phyloP scores from a whole-genome alignment of 1,140 invertebrate species.

The Sminthurides bifidus region DNA sequence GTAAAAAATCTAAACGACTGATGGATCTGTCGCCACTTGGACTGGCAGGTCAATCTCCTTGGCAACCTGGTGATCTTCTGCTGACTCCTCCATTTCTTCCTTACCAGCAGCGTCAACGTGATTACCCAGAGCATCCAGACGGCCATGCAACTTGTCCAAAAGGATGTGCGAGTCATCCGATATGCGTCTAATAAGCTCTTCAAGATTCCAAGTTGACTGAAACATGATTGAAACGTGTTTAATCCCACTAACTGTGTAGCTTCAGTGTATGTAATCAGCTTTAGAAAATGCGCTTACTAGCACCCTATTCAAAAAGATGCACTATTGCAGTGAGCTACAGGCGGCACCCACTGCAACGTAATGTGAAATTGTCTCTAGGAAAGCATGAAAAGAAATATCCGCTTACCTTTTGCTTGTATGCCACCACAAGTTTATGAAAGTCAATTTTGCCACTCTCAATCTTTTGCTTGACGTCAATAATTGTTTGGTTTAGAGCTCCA shows the following conservation, averaged over 20 bases:
- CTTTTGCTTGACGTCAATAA: not conserved
- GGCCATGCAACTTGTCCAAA: conserved; percentile 1
- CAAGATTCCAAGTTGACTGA: not conserved
- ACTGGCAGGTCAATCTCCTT: not conserved
- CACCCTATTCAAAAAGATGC: not conserved
- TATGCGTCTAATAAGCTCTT: conserved; percentile 2
- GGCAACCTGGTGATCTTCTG: not conserved
- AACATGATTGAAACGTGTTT: not conserved
- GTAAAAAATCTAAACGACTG: not conserved
- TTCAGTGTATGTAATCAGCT: too few relatives aligned
- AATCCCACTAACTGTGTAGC: not conserved
- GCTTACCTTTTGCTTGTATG: not conserved
- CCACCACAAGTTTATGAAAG: not conserved
- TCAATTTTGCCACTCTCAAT: conserved; percentile 3
- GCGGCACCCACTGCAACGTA: not conserved
- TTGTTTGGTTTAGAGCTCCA: not conserved
- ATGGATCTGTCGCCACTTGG: not conserved
- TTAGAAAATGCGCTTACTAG: not conserved
- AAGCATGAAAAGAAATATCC: not conserved
- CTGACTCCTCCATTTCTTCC: not conserved
- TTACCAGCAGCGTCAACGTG: not conserved
- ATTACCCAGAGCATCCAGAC: not conserved
- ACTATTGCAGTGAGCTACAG: not conserved
- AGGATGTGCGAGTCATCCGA: conserved; percentile 3
- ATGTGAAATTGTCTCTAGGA: not conserved